Base-by-base conservation (phyloP, 2,888 invertebrate species). In the Argyra leucocephala region DNA sequence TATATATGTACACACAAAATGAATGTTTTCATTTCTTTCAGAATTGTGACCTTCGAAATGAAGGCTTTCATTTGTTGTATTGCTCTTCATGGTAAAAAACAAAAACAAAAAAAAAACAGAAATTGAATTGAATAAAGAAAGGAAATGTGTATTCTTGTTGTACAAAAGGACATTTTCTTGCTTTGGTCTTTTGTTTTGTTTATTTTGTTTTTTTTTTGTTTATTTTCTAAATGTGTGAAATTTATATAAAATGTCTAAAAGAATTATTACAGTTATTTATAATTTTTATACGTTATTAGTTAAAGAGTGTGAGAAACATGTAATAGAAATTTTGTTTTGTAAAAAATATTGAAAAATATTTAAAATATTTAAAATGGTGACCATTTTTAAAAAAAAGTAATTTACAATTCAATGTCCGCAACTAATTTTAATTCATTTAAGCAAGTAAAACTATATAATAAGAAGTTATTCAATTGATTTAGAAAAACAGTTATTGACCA, bases 211-310 rank as follows among this genome's bases (percentile, higher is more conserved):
- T 37, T 37, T 15, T 37, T 37, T 37, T 12, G 15, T 37, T 15
- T 37, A 7, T 15, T 37, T 9, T 37, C 12, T 15, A 48, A 48
- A 48, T 31, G 31, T 31, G 5, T 31, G 31, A 5, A 48, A 48
- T 48, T 48, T 48, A 48, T 18, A 48, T 48, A 48, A 48, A 48
- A 48, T 48, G 48, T 48, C 48, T 48, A 15, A 48, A 48, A 48
- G 48, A 48, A 48, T 48, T 48, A 48, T 48, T 48, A 15, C 4
- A 18, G 18, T 48, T 48, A 48, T 48, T 48, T 48, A 48, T 48
- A 48, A 18, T 18, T 12, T 48, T 37, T 48, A 15, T 48, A 48
- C 18, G 18, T 48, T 48, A 18, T 48, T 9, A 15, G 5, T 31
- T 6, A 31, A 10, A 31, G 31, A 31, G 12, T 31, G 7, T 6